Evolutionary conservation across 2,888 invertebrate genomes (phyloP), one percentile per base, ranked within the genome.

Genomic region (Rhaphigaster nebulosa): DNA sequence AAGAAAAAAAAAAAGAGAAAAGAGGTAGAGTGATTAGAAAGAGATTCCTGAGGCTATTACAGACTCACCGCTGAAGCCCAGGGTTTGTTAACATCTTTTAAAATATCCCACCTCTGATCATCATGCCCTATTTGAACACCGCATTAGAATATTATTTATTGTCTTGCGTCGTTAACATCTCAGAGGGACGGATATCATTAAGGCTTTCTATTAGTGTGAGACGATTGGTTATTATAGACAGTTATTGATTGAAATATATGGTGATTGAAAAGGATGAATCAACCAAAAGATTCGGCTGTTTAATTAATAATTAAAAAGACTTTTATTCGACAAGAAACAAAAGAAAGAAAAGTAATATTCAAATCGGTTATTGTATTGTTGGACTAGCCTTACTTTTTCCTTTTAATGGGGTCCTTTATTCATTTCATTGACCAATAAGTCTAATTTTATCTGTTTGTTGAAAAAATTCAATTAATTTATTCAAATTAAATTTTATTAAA

Each of bases 31-130:
- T 84, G 84, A 84, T 84, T 84, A 84, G 84, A 84, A 84, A 45
- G 84, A 84, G 84, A 84, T 84, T 84, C 84, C 84, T 84, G 84
- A 50, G 84, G 84, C 84, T 50, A 84, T 84, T 84, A 50, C 26
- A n/a, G 84, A n/a, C 84, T 76, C 20, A 8, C n/a, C 84, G n/a
- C 13, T n/a, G 84, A 26, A 84, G n/a, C 41, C 45, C 12, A 1
- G 38, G 38, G 34, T 45, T 50, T 84, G 84, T 84, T 84, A 84
- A 84, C 84, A n/a, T 84, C 41, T 84, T 50, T 45, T 45, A 84
- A 84, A 84, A 45, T 84, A 84, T 41, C 34, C 70, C 34, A 76
- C 70, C 34, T 76, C 70, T 38, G 38, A 20, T 76, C 8, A 38
- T 6, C 34, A 20, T 76, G 70, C 34, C 34, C 70, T 76, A 76